Evolutionary conservation across 2,113 vertebrate species (phyloP), one percentile per base, ranked within the genome.

Genomic region (Pterophyllum scalare): DNA sequence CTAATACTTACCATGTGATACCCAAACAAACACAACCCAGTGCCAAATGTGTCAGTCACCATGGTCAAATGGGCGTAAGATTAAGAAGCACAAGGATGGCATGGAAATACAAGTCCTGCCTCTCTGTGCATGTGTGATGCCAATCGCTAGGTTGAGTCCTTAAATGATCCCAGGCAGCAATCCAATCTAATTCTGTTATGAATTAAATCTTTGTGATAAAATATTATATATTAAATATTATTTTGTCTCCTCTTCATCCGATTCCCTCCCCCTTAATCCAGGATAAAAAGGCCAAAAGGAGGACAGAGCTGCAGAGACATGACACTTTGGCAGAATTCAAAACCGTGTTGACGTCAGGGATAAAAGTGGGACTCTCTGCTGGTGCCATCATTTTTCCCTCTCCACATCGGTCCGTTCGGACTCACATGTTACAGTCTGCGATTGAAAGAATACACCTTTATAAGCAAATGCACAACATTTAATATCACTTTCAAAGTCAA

Each of bases 21-120:
- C 60, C 26, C 64, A 80, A 43, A 80, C 87, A 70, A 79, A 77
- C 49, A 75, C 13, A 56, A 59, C 3, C 20, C 40, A 6, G 19
- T 52, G 83, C 87, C 85, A 92, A 85, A 61, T 88, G 79, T 85
- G 79, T 75, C 85, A 90, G 64, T 6, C 62, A 56, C 28, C 0
- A 6, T 81, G 82, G 62, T 84, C 61, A 87, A 72, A 67, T 17
- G 43, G 79, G 49, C 52, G 35, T 54, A 76, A 49, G 82, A 79
- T 79, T 61, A 81, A 72, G 24, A 81, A 60, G 31, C 24, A 64
- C 19, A 57, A 38, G 17, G 15, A 24, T 28, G 28, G n/a, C 49
- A 58, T 59, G 43, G 19, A 77, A 40, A 86, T 75, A 67, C 76
- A 64, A 9, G 1, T 12, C n/a, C 26, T 20, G 79, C 6, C 3